phyloP scores from a whole-genome alignment of 2,888 invertebrate genomes.

The Sepiola atlantica region DNA sequence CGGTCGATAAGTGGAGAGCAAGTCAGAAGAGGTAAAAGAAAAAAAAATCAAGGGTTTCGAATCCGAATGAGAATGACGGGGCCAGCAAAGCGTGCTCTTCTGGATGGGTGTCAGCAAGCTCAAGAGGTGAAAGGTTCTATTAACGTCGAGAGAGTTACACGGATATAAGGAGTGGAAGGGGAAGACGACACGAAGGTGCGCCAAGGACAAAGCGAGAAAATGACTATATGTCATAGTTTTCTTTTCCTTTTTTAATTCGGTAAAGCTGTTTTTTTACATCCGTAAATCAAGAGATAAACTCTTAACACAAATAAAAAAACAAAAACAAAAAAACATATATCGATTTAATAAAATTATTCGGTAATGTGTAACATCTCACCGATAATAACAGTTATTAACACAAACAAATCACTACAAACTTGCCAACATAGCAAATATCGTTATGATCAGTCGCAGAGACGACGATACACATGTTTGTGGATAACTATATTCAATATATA shows the following conservation, averaged over 20 bases:
- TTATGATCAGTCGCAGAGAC: no score
- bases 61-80: not conserved
- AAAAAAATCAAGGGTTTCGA: not conserved
- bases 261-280: not conserved
- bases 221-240: not conserved
- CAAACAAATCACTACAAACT: no score
- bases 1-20: slow-evolving; percentile 18
- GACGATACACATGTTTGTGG: no score
- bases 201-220: not conserved
- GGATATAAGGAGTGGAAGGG: no score
- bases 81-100: not conserved
- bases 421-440: no score
- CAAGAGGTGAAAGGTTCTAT: not conserved
- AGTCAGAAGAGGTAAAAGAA: not conserved
- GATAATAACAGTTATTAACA: not conserved
- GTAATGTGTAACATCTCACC: not conserved
- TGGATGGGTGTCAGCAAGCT: not conserved
- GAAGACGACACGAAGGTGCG: no score
- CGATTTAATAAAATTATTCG: not conserved
- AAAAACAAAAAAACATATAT: not conserved
- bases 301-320: no score
- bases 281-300: not conserved
- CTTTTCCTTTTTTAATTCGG: not conserved
- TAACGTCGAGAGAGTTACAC: not conserved
- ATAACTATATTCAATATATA: no score